A percentile compares a stretch with the other conserved stretches of the same genome.
phyloP scores from a whole-genome alignment of 2,888 invertebrate species.

The Apomyelois bistriatella region DNA sequence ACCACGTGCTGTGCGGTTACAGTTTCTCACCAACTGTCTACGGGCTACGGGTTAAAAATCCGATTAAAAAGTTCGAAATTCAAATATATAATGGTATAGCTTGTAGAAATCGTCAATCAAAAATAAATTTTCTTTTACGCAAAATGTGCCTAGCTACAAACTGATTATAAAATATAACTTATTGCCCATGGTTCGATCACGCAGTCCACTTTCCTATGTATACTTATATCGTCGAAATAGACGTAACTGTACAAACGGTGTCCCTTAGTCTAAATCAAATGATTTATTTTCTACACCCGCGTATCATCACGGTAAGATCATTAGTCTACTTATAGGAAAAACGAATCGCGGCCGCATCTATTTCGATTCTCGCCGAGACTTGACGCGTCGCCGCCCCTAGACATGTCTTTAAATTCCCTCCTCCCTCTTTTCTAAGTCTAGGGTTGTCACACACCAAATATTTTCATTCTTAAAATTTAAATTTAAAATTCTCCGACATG shows the following conservation, averaged over 20 bases:
- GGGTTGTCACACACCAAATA: neutral
- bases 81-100: neutral
- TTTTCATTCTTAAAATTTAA: neutral
- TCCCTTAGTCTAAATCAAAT: too few relatives aligned
- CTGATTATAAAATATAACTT: neutral
- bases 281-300: neutral
- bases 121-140: too few relatives aligned
- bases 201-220: too few relatives aligned
- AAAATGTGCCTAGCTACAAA: too few relatives aligned
- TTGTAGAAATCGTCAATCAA: too few relatives aligned
- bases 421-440: slow-evolving; percentile 20
- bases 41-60: slow-evolving; percentile 41
- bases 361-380: slow-evolving; percentile 52
- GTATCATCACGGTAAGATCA: slow-evolving; percentile 32
- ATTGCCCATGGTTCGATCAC: too few relatives aligned
- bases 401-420: slow-evolving; percentile 62
- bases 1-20: slow-evolving; percentile 55
- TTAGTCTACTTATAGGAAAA: slow-evolving; percentile 36
- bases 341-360: slow-evolving; percentile 62
- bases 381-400: slow-evolving; percentile 66
- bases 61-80: neutral
- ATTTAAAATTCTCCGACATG: too few relatives aligned
- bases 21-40: slow-evolving; percentile 57
- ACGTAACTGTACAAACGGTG: too few relatives aligned
- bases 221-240: too few relatives aligned